A percentile compares a stretch with the other conserved stretches of the same genome.
Conservation (phyloP, 35 echinoderm and acorn worm genomes). For the Nesometra sesokonis region DNA sequence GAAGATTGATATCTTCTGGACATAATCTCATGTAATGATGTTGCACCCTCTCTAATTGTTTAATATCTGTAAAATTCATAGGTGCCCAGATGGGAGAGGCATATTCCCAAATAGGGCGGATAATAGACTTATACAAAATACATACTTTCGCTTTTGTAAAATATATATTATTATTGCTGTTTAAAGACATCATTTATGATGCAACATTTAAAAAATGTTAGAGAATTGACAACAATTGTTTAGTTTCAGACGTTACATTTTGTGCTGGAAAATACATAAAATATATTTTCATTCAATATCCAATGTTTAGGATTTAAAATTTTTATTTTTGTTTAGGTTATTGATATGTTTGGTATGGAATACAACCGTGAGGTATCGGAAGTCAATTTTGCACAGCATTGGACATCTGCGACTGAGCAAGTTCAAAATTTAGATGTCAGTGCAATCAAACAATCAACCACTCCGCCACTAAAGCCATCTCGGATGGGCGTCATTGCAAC, state of each 20-base stretch:
- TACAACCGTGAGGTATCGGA: conserved; percentile 67
- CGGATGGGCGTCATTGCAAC: conserved; percentile 34
- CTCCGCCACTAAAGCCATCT: not conserved
- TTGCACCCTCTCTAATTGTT: no score
- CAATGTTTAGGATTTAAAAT: not conserved
- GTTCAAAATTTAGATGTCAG: conserved; percentile 42
- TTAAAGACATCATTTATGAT: no score
- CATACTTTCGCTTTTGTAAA: no score
- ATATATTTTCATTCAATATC: not conserved
- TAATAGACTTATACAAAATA: no score
- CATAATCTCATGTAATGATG: no score
- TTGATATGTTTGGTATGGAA: conserved; percentile 87
- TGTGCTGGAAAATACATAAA: not conserved
- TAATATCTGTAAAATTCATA: no score
- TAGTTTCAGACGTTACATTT: not conserved
- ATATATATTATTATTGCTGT: no score
- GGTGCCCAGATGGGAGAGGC: no score
- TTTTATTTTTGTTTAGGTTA: conserved; percentile 50
- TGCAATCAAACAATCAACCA: not conserved
- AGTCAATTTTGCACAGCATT: conserved; percentile 68
- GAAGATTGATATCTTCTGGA: no score
- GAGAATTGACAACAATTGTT: not conserved
- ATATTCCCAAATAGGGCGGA: no score
- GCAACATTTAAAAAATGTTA: not conserved
- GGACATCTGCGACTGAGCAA: conserved; percentile 46